These are phyloP conservation scores for Tetranychus truncatus DNA, from an alignment of 2,888 invertebrate species.

Conservation along the genomic window DNA sequence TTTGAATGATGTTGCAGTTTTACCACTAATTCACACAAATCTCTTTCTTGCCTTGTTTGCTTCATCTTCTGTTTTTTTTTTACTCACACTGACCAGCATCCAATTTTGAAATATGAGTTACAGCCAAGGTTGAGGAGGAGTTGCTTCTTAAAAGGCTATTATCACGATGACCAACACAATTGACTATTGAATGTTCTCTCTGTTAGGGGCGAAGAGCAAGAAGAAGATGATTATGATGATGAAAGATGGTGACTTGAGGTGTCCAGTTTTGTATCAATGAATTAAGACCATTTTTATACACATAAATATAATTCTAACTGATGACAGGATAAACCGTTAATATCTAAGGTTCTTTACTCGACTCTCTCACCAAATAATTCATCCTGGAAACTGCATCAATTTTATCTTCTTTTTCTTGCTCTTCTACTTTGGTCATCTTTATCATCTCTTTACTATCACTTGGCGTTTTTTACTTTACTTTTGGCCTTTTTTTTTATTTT, in stretches of 20 bases:
- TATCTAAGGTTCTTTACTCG: neutral
- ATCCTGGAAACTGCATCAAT: no score
- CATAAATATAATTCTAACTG: neutral
- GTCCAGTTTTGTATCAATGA: neutral
- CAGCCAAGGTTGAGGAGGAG: neutral
- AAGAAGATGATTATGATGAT: neutral
- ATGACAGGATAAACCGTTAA: slow-evolving; percentile 1
- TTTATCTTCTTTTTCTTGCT: no score
- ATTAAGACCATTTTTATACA: neutral
- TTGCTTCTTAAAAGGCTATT: neutral
- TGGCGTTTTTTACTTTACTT: no score
- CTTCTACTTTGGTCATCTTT: no score
- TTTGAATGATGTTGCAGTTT: neutral
- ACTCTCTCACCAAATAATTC: neutral
- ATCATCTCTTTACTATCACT: no score
- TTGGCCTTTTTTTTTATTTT: no score
- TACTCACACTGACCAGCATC: neutral
- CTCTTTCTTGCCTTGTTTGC: neutral
- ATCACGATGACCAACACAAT: neutral
- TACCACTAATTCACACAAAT: neutral
- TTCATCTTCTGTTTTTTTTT: no score
- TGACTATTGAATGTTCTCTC: neutral
- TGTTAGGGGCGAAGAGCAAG: neutral
- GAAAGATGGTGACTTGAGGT: neutral
- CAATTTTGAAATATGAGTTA: neutral